phyloP scores from a whole-genome alignment of 2,888 invertebrate genomes.

The Lordiphosa andalusiaca region DNA sequence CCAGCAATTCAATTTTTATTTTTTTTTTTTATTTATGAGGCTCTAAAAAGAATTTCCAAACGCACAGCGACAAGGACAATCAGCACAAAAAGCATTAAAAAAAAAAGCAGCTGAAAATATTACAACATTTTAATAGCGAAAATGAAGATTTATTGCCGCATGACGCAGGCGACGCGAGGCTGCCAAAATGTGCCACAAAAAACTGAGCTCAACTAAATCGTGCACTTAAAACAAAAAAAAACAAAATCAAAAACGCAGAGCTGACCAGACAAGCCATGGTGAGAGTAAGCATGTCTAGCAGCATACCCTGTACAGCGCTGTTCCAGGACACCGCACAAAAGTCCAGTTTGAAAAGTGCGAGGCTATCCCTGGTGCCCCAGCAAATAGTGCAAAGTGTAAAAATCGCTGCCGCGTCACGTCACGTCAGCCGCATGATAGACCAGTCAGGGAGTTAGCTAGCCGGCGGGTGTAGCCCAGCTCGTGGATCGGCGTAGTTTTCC shows the following conservation, averaged over 20 bases:
- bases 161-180: constrained; percentile 33
- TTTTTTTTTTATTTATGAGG: constrained; percentile 51
- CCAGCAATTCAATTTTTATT: constrained; percentile 54
- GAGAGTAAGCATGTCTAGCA: constrained; percentile 5
- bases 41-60: constrained; percentile 37
- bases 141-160: constrained; percentile 69
- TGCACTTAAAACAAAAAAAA: constrained; percentile 36
- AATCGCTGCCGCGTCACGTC: constrained; percentile 63
- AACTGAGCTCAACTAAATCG: constrained; percentile 51
- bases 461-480: constrained; percentile 52
- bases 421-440: constrained; percentile 66
- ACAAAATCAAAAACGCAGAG: constrained; percentile 12
- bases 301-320: neutral
- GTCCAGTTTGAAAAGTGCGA: neutral
- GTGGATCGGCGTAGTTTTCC: constrained; percentile 22
- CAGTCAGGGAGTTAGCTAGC: constrained; percentile 36
- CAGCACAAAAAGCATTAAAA: constrained; percentile 26
- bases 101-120: constrained; percentile 50
- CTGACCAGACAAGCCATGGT: constrained; percentile 15
- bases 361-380: constrained; percentile 12
- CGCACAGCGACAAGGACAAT: constrained; percentile 44
- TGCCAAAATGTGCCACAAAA: constrained; percentile 48
- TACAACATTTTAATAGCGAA: constrained; percentile 73
- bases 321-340: neutral
- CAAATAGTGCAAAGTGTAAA: constrained; percentile 68